These are phyloP conservation scores for Neogale vison DNA, from an alignment of 2,113 vertebrate species.

Conservation along the genomic window DNA sequence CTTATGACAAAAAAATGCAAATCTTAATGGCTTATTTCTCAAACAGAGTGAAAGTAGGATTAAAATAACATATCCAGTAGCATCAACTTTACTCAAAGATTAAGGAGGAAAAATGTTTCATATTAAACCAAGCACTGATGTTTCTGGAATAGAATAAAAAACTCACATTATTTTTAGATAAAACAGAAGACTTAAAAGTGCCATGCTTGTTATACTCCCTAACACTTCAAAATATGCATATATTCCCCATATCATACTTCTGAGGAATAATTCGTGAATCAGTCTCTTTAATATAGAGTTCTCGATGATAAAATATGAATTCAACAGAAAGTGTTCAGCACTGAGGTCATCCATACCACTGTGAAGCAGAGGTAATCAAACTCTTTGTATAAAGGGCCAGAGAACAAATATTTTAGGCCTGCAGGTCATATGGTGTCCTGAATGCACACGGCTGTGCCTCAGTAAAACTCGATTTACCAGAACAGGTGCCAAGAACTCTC, in stretches of 20 bases:
- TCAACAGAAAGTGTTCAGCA: background rate
- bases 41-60: background rate
- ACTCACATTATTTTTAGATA: slow-evolving; percentile 10
- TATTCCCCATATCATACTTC: background rate
- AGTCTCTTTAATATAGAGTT: background rate
- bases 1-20: background rate
- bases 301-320: background rate
- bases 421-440: background rate
- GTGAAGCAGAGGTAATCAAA: background rate
- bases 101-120: slow-evolving; percentile 11
- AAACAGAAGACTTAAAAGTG: slow-evolving; percentile 21
- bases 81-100: slow-evolving; percentile 24
- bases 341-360: background rate
- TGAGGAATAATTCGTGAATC: background rate
- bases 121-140: slow-evolving; percentile 34
- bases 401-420: background rate
- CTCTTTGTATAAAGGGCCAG: background rate
- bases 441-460: background rate
- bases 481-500: background rate
- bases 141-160: slow-evolving; percentile 14
- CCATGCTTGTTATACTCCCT: background rate
- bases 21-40: background rate
- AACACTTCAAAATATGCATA: background rate
- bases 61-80: background rate
- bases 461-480: background rate